Percentiles rank a stretch among this genome's conserved stretches.
phyloP scores from a whole-genome alignment of 2,888 invertebrate species.

The Nasonia oneida region DNA sequence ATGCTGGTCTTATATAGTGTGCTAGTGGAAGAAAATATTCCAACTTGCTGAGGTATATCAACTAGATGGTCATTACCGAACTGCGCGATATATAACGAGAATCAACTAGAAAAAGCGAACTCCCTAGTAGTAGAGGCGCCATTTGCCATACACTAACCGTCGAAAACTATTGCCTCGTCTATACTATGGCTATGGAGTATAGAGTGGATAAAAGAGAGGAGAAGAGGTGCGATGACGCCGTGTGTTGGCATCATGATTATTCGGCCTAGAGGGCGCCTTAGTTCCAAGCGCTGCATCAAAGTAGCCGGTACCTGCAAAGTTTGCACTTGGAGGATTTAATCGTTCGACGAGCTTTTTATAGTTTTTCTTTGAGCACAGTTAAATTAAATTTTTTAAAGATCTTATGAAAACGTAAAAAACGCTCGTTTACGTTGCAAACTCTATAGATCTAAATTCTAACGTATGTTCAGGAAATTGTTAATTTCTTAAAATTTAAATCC shows the following conservation, averaged over 20 bases:
- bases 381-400: too few relatives aligned
- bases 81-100: not conserved
- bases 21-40: not conserved
- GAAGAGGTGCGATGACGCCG: not conserved
- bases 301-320: too few relatives aligned
- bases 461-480: too few relatives aligned
- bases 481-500: not conserved
- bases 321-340: too few relatives aligned
- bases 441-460: too few relatives aligned
- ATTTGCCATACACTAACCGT: not conserved
- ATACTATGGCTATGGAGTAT: not conserved
- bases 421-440: too few relatives aligned
- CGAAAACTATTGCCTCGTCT: not conserved
- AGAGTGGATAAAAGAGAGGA: not conserved
- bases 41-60: not conserved
- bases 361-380: too few relatives aligned
- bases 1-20: not conserved
- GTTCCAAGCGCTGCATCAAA: too few relatives aligned
- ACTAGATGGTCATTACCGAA: not conserved
- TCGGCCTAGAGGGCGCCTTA: too few relatives aligned
- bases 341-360: too few relatives aligned
- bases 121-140: not conserved
- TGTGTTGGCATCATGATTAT: not conserved
- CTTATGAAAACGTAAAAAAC: too few relatives aligned
- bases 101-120: constrained; percentile 12